These are phyloP conservation scores for Procambarus virginalis DNA, from an alignment of 1,140 invertebrate species.

Conservation along the genomic window DNA sequence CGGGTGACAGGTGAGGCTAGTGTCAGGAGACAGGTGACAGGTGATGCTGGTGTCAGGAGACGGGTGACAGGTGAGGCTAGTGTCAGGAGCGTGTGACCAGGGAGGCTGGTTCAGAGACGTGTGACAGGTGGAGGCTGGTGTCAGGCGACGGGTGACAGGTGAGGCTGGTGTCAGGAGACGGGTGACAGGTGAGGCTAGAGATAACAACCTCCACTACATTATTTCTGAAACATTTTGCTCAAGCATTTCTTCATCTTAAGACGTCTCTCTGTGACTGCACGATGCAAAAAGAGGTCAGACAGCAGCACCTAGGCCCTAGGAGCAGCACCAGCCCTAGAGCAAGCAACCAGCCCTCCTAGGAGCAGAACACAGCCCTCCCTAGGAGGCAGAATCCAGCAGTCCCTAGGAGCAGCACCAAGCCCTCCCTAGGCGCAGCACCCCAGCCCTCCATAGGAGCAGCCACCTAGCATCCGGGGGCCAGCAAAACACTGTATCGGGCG, in stretches of 20 bases:
- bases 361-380: background rate
- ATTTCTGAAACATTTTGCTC: too few species aligned
- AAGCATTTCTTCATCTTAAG: too few species aligned
- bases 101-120: background rate
- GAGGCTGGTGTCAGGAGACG: background rate
- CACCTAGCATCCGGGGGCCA: slow-evolving; percentile 1
- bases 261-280: too few species aligned
- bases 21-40: background rate
- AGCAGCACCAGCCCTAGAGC: too few species aligned
- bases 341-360: too few species aligned
- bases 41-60: background rate
- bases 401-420: too few species aligned
- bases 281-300: too few species aligned
- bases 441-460: background rate
- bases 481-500: slow-evolving; percentile 16
- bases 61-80: background rate
- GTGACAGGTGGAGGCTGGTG: too few species aligned
- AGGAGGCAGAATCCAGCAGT: background rate
- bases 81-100: background rate
- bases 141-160: background rate
- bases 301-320: background rate
- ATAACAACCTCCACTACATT: too few species aligned
- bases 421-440: background rate
- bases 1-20: background rate
- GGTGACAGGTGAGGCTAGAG: background rate